Evolutionary conservation across 2,113 vertebrate genomes (phyloP).

Genomic region (Balaeniceps rex): DNA sequence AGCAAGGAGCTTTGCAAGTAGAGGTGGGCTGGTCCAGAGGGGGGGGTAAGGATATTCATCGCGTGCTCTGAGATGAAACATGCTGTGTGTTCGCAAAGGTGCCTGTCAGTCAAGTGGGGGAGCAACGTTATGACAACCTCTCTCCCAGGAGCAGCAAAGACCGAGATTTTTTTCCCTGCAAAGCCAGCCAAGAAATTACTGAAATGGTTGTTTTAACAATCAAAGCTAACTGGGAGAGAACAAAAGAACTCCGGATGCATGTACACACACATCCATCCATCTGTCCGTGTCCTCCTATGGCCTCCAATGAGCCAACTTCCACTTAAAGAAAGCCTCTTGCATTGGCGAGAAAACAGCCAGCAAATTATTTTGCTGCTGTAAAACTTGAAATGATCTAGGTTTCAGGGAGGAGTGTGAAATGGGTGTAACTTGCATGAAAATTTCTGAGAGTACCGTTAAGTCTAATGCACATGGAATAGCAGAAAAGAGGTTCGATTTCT

Average conservation of each 20-base stretch:
- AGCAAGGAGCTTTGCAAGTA: not conserved
- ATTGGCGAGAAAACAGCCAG: not conserved
- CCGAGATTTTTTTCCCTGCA: not conserved
- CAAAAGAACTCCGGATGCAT: conserved; percentile 8
- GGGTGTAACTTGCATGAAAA: not conserved
- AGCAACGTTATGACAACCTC: conserved; percentile 33
- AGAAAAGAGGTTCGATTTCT: not conserved
- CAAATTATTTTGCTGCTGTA: not conserved
- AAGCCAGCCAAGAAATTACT: conserved; percentile 31
- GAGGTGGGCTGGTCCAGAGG: not conserved
- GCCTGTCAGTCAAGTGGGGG: conserved; percentile 43
- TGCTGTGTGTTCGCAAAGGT: not conserved
- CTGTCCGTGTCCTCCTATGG: not conserved
- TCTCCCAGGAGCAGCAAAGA: conserved; percentile 1
- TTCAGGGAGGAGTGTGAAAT: not conserved
- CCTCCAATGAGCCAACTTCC: not conserved
- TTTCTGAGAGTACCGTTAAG: not conserved
- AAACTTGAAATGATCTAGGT: not conserved
- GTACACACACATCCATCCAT: not conserved
- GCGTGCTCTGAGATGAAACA: conserved; percentile 32
- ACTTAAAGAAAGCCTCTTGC: not conserved
- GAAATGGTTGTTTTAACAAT: conserved; percentile 40
- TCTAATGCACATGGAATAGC: not conserved
- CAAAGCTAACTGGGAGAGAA: conserved; percentile 43
- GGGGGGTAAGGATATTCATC: conserved; percentile 16